Evolutionary conservation across 2,888 invertebrate species (phyloP).

Genomic region (Ferrisia virgata): DNA sequence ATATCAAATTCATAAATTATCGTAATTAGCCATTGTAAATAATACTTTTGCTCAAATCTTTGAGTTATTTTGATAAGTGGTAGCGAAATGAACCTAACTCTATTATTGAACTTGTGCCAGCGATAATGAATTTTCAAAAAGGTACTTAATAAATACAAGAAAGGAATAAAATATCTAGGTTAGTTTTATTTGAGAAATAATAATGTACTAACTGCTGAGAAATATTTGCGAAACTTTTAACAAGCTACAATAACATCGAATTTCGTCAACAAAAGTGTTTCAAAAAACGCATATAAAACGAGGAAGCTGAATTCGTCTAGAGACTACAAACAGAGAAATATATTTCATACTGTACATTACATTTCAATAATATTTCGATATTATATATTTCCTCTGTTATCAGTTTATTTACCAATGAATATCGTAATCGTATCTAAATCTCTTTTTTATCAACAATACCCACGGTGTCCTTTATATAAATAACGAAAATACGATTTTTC

Average conservation of each 20-base stretch:
- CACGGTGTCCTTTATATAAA: not conserved
- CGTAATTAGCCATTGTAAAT: not conserved
- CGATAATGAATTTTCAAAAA: not conserved
- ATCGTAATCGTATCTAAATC: not conserved
- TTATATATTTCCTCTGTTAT: not conserved
- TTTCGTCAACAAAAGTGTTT: not conserved
- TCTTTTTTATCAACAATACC: not conserved
- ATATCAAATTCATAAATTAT: not conserved
- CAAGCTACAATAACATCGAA: not conserved
- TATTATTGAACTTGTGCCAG: not conserved
- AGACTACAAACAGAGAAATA: no score
- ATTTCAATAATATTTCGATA: not conserved
- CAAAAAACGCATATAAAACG: not conserved
- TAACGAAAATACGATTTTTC: not conserved
- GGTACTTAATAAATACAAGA: not conserved
- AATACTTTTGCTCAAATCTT: no score
- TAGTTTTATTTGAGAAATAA: not conserved
- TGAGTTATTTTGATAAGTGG: not conserved
- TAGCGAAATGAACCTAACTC: not conserved
- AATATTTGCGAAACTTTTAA: not conserved
- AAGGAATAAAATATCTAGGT: not conserved
- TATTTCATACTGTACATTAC: not conserved
- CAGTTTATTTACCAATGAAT: constrained; percentile 8
- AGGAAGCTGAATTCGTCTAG: not conserved
- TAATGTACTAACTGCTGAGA: not conserved